phyloP scores from a whole-genome alignment of 2,113 vertebrate genomes.

The Rhagologus leucostigma region DNA sequence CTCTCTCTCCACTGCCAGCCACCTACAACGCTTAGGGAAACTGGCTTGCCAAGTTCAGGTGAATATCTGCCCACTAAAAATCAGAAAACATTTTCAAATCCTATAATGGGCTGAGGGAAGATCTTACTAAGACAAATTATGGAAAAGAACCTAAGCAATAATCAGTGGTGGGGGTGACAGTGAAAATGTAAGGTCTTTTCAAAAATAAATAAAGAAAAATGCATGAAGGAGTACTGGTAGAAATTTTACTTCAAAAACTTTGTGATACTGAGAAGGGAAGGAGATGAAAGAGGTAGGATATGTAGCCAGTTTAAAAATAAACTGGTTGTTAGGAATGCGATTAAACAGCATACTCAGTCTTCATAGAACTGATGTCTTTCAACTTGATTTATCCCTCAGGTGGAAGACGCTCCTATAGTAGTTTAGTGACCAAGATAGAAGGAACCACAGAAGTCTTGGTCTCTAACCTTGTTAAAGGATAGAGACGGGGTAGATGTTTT shows the following conservation, averaged over 20 bases:
- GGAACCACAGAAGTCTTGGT: neutral
- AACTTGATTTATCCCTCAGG: neutral
- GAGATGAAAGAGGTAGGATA: neutral
- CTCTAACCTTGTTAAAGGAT: neutral
- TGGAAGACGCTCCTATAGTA: neutral
- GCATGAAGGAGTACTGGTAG: neutral
- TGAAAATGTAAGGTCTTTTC: neutral
- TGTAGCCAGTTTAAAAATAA: neutral
- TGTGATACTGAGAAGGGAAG: neutral
- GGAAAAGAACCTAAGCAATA: neutral
- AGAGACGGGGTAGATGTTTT: neutral
- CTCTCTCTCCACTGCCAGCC: fast-evolving
- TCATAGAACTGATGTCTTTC: neutral
- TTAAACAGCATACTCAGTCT: neutral
- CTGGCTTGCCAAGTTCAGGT: neutral
- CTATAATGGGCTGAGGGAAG: neutral
- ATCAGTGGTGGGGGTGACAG: neutral
- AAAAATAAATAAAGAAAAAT: neutral
- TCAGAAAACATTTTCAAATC: neutral
- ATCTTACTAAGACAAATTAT: neutral
- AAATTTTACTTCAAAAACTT: neutral
- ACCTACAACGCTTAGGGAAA: neutral
- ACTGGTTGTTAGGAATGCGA: neutral
- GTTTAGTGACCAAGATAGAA: neutral
- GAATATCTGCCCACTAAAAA: neutral